Evolutionary conservation across 2,797 vertebrate genomes (phyloP).

Genomic region (Sardinella longiceps): DNA sequence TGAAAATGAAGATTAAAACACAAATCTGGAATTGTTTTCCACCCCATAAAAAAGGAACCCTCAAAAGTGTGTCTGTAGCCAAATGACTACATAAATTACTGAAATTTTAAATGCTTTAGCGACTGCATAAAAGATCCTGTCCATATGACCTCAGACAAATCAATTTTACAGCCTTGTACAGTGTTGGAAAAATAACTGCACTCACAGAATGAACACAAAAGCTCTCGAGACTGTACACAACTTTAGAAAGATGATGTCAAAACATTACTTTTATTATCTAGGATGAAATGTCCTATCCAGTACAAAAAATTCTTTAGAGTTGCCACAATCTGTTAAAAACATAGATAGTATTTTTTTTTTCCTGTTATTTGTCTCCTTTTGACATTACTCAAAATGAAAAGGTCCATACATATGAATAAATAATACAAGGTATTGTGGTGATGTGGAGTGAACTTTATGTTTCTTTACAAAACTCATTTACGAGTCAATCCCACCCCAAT

Average conservation of each 20-base stretch:
- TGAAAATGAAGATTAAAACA: conserved; percentile 11
- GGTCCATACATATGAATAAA: conserved; percentile 80
- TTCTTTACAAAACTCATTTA: conserved; percentile 61
- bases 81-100: conserved; percentile 19
- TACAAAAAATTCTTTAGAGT: conserved; percentile 92
- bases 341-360: conserved; percentile 73
- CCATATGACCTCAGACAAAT: conserved; percentile 6
- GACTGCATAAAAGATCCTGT: background rate
- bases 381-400: conserved; percentile 69
- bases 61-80: conserved; percentile 13
- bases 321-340: conserved; percentile 92
- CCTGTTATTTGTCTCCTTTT: conserved; percentile 67
- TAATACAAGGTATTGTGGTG: conserved; percentile 81
- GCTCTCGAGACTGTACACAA: conserved; percentile 71
- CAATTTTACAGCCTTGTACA: background rate
- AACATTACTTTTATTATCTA: conserved; percentile 92
- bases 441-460: conserved; percentile 25
- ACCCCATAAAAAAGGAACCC: conserved; percentile 6
- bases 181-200: background rate
- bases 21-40: conserved; percentile 19
- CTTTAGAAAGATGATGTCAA: conserved; percentile 76
- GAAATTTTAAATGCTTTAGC: background rate
- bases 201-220: background rate
- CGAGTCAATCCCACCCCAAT: conserved; percentile 49
- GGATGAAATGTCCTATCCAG: conserved; percentile 88